Conservation (phyloP, 2,888 invertebrate genomes). For the Galerucella calmariensis region DNA sequence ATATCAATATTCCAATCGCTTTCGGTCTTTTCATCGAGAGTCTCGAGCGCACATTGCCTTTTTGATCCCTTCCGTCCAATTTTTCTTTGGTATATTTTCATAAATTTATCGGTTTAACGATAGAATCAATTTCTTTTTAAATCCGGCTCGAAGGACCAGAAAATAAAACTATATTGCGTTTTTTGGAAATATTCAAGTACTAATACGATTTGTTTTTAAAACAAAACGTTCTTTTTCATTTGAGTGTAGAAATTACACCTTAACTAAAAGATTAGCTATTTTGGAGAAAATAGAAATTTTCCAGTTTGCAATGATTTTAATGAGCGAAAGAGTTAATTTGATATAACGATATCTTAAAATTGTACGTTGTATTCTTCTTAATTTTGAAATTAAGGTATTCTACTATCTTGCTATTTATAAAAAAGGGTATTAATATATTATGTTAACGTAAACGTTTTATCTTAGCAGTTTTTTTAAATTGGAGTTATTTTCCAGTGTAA, state of each 20-base stretch:
- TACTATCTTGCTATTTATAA: constrained; percentile 35
- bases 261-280: not conserved
- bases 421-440: constrained; percentile 35
- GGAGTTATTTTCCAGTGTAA: constrained; percentile 35
- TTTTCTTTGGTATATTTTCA: not conserved
- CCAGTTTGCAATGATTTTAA: not conserved
- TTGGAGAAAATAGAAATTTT: not conserved
- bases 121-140: not conserved
- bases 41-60: not conserved
- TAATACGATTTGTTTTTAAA: not conserved
- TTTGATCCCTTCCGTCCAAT: constrained; percentile 1
- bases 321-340: constrained; percentile 1
- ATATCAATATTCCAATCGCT: not conserved
- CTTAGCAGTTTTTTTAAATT: constrained; percentile 19
- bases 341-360: not conserved
- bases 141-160: constrained; percentile 1
- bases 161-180: not conserved
- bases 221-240: not conserved
- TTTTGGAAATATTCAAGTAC: not conserved
- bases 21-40: not conserved
- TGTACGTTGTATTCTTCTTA: constrained; percentile 6
- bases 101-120: too few species aligned
- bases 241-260: not conserved
- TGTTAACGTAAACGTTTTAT: constrained; percentile 31
- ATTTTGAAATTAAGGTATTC: constrained; percentile 35